Evolutionary conservation across 2,797 vertebrate genomes (phyloP).

Genomic region (Novumbra hubbsi): DNA sequence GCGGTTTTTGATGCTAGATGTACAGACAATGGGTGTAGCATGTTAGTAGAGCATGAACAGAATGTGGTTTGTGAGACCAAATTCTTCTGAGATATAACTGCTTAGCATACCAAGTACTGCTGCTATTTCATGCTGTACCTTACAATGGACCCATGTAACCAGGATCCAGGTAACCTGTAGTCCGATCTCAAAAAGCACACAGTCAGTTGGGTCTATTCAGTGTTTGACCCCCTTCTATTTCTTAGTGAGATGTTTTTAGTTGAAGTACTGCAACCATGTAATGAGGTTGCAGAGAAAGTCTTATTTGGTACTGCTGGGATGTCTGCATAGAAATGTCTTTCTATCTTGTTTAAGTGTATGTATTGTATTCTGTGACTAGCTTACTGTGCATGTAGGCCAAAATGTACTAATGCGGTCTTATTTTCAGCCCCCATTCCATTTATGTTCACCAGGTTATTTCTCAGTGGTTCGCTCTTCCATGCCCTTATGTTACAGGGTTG

Average conservation of each 20-base stretch:
- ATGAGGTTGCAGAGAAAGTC: slow-evolving; percentile 36
- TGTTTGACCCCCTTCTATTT: not conserved
- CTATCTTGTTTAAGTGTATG: slow-evolving; percentile 31
- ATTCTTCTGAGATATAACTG: slow-evolving; percentile 28
- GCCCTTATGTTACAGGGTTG: slow-evolving; percentile 2
- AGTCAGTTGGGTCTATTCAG: not conserved
- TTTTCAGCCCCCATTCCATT: slow-evolving; percentile 1
- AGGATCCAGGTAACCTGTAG: slow-evolving; percentile 7
- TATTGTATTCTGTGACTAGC: slow-evolving; percentile 23
- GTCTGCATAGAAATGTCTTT: slow-evolving; percentile 49
- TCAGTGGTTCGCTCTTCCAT: not conserved
- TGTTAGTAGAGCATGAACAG: not conserved
- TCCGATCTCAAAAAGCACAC: slow-evolving; percentile 39
- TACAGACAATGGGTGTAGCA: not conserved
- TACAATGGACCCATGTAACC: slow-evolving; percentile 23
- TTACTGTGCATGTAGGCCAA: slow-evolving; percentile 54
- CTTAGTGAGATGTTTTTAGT: not conserved
- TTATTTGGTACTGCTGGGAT: slow-evolving; percentile 53
- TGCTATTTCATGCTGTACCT: not conserved
- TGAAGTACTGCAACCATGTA: slow-evolving; percentile 15
- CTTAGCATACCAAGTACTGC: slow-evolving; percentile 15
- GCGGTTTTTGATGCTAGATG: slow-evolving; percentile 19
- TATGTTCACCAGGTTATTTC: not conserved
- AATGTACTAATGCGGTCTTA: not conserved
- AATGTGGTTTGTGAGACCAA: slow-evolving; percentile 25